phyloP scores from a whole-genome alignment of 2,888 invertebrate genomes.

The Caenorhabditis parvicauda region DNA sequence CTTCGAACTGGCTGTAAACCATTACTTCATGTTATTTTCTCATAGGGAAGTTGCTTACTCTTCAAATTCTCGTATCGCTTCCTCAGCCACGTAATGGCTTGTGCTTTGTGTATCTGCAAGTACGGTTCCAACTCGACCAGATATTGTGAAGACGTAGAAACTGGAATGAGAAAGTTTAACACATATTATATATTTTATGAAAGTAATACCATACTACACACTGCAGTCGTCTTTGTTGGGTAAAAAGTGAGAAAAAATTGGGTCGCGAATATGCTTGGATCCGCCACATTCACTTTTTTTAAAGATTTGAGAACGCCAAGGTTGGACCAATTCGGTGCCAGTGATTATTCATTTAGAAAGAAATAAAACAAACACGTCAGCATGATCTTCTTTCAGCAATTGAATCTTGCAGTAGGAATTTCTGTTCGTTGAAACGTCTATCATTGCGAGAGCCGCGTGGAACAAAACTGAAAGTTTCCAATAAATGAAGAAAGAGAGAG shows the following conservation, averaged over 20 bases:
- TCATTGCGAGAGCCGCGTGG: slow-evolving; percentile 65
- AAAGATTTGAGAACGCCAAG: too few species aligned
- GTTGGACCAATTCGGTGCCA: not conserved
- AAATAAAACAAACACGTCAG: not conserved
- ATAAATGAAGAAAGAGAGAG: too few species aligned
- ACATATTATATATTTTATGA: not conserved
- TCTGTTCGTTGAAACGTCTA: slow-evolving; percentile 80
- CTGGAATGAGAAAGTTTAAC: too few species aligned
- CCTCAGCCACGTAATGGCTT: slow-evolving; percentile 34
- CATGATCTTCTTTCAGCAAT: slow-evolving; percentile 75
- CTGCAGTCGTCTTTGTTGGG: too few species aligned
- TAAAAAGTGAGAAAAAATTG: too few species aligned
- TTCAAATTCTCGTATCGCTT: slow-evolving; percentile 49
- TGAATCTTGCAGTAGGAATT: slow-evolving; percentile 95
- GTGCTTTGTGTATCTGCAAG: slow-evolving; percentile 72
- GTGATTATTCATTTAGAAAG: not conserved
- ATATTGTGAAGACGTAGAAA: slow-evolving; percentile 83
- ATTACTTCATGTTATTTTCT: not conserved
- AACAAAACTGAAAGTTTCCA: slow-evolving; percentile 41
- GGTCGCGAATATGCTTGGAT: too few species aligned
- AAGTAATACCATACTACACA: too few species aligned
- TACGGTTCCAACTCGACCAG: slow-evolving; percentile 94
- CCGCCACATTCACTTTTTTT: too few species aligned
- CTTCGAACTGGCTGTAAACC: slow-evolving; percentile 68
- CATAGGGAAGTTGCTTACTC: slow-evolving; percentile 12